Conservation (phyloP, 1,140 invertebrate genomes). For the Tachypleus tridentatus region DNA sequence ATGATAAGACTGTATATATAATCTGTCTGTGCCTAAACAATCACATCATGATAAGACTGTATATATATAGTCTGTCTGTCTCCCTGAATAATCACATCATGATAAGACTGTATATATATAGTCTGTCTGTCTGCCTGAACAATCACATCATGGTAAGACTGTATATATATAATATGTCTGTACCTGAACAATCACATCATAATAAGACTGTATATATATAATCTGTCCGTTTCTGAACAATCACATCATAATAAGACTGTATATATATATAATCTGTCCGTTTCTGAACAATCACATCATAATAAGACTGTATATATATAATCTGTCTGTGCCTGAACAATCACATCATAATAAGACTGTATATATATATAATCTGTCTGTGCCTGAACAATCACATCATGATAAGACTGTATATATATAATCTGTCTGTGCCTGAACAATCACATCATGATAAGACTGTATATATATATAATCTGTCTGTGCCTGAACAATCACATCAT, state of each 20-base stretch:
- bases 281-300: conserved; percentile 36
- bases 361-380: conserved; percentile 18
- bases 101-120: conserved; percentile 6
- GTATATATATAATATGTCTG: conserved; percentile 17
- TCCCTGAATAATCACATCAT: conserved; percentile 36
- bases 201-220: conserved; percentile 6
- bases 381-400: conserved; percentile 36
- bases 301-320: conserved; percentile 6
- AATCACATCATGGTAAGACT: too few relatives aligned
- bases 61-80: conserved; percentile 23
- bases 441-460: too few relatives aligned
- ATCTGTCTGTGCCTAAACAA: background rate
- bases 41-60: too few relatives aligned
- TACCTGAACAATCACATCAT: conserved; percentile 36
- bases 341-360: too few relatives aligned
- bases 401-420: conserved; percentile 6
- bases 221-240: background rate
- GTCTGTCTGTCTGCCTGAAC: background rate
- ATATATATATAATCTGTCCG: conserved; percentile 18
- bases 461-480: conserved; percentile 18
- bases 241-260: too few relatives aligned
- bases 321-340: background rate
- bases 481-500: conserved; percentile 36
- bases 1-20: conserved; percentile 5
- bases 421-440: background rate